These are phyloP conservation scores for Pectinophora gossypiella DNA, from an alignment of 1,140 invertebrate genomes.

Conservation along the genomic window DNA sequence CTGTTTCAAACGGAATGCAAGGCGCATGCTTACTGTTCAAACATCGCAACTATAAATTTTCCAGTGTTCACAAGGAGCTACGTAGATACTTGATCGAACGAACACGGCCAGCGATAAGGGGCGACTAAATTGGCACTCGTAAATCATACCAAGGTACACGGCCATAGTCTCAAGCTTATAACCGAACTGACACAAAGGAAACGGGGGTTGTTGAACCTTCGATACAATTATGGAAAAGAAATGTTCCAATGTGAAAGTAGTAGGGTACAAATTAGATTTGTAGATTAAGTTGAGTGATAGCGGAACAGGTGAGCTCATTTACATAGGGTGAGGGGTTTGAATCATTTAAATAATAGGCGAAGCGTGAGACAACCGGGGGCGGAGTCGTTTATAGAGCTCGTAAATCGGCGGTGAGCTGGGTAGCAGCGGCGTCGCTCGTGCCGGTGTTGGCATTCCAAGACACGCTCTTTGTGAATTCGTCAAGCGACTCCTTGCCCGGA, in stretches of 20 bases:
- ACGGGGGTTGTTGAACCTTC: neutral
- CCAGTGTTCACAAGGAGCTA: neutral
- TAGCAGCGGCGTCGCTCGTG: conserved; percentile 3
- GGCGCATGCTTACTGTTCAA: neutral
- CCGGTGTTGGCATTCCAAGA: conserved; percentile 9
- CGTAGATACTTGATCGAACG: conserved; percentile 9
- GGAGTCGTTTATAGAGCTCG: conserved; percentile 21
- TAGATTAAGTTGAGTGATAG: neutral
- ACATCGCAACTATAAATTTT: conserved; percentile 7
- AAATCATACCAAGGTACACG: conserved; percentile 16
- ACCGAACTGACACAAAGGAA: neutral
- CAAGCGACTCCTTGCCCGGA: conserved; percentile 5
- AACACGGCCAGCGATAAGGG: conserved; percentile 22
- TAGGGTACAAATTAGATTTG: neutral
- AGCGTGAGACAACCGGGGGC: conserved; percentile 5
- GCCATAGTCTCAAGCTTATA: conserved; percentile 10
- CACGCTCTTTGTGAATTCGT: conserved; percentile 7
- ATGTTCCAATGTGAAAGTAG: neutral
- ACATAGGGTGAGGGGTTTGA: conserved; percentile 1
- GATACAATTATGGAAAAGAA: neutral
- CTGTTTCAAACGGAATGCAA: conserved; percentile 22
- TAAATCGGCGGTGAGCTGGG: conserved; percentile 22
- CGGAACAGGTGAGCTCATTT: neutral
- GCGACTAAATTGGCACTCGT: conserved; percentile 23
- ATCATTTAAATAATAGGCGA: neutral